These are phyloP conservation scores for Chrysolina haemoptera DNA, from an alignment of 2,888 invertebrate species.

Conservation along the genomic window DNA sequence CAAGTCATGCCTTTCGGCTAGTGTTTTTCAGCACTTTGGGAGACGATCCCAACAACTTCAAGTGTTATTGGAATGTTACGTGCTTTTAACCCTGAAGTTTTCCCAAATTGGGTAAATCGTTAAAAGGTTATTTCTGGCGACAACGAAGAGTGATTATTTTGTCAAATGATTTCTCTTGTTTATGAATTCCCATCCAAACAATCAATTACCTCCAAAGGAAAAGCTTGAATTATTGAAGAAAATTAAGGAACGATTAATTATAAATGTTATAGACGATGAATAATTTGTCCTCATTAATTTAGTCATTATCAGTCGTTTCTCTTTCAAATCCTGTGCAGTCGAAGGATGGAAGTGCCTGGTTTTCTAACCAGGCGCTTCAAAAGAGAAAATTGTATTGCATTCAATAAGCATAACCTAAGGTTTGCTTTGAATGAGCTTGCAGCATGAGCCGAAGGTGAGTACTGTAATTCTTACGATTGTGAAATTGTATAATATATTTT, in stretches of 20 bases:
- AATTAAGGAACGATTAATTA: neutral
- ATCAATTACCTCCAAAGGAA: neutral
- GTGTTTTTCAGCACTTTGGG: conserved; percentile 15
- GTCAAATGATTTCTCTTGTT: neutral
- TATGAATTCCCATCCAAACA: neutral
- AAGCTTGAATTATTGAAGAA: neutral
- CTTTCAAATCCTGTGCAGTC: too few relatives aligned
- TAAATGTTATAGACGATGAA: neutral
- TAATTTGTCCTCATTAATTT: neutral
- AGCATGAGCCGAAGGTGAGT: too few relatives aligned
- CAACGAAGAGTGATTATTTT: conserved; percentile 6
- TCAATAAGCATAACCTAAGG: too few relatives aligned
- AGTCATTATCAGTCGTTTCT: neutral
- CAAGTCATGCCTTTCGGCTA: neutral
- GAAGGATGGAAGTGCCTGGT: too few relatives aligned
- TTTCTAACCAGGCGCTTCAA: too few relatives aligned
- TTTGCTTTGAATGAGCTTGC: too few relatives aligned
- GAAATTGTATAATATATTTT: too few relatives aligned
- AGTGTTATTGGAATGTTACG: conserved; percentile 42
- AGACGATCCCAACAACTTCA: conserved; percentile 31
- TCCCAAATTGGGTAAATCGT: neutral
- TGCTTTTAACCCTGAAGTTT: conserved; percentile 28
- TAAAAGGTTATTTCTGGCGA: neutral
- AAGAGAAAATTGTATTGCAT: too few relatives aligned
- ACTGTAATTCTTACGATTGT: too few relatives aligned